These are phyloP conservation scores for Falco peregrinus DNA, from an alignment of 2,797 vertebrate genomes.

Conservation along the genomic window DNA sequence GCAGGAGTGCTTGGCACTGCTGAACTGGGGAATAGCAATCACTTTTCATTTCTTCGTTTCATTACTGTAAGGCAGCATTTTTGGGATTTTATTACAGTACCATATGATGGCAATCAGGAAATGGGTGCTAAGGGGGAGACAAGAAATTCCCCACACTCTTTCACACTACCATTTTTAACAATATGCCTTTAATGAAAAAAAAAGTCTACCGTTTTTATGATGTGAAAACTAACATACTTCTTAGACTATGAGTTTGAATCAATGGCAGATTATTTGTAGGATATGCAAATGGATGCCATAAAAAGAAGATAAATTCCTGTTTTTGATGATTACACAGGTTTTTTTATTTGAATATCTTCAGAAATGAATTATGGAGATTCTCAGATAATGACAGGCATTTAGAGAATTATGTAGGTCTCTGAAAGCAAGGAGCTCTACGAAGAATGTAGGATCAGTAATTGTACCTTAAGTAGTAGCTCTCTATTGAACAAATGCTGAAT, in stretches of 20 bases:
- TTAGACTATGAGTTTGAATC: slow-evolving; percentile 15
- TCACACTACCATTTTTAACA: background rate
- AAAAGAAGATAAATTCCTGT: background rate
- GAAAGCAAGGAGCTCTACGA: background rate
- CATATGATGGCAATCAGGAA: background rate
- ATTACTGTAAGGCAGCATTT: background rate
- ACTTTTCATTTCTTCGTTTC: background rate
- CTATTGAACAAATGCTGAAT: background rate
- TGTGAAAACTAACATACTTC: background rate
- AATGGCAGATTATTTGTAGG: background rate
- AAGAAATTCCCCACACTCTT: background rate
- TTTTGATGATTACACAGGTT: background rate
- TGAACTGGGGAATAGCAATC: background rate
- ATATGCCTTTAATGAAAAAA: background rate
- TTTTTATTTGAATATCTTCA: slow-evolving; percentile 17
- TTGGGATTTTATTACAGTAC: background rate
- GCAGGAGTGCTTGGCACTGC: background rate
- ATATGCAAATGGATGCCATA: background rate
- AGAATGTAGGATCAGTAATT: background rate
- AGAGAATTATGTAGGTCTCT: background rate
- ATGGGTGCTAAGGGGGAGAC: background rate
- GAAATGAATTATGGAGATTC: slow-evolving; percentile 31
- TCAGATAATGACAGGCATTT: background rate
- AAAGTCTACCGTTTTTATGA: background rate
- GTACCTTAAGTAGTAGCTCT: background rate